Evolutionary conservation across 2,113 vertebrate species (phyloP).

Genomic region (Antennarius striatus): DNA sequence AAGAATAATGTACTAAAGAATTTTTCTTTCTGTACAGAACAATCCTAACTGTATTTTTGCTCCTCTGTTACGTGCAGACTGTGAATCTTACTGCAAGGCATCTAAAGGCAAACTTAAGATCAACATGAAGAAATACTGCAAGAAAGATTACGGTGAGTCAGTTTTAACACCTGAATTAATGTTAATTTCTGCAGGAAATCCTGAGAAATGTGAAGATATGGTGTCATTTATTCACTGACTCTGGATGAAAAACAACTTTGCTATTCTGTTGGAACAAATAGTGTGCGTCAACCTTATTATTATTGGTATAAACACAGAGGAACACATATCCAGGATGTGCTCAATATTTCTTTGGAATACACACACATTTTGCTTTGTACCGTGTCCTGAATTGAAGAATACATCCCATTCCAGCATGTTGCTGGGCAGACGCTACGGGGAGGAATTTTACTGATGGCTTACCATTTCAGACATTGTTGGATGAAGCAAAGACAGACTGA

Average conservation of each 20-base stretch:
- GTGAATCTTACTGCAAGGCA: slow-evolving; percentile 98
- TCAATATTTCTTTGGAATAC: background rate
- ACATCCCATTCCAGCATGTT: slow-evolving; percentile 9
- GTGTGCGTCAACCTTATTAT: background rate
- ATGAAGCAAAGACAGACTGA: too few species aligned
- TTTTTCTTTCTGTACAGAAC: too few species aligned
- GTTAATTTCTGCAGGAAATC: background rate
- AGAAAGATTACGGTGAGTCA: slow-evolving; percentile 98
- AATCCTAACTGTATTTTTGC: slow-evolving; percentile 14
- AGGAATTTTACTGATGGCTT: slow-evolving; percentile 67
- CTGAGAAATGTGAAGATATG: too few species aligned
- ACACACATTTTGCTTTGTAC: background rate
- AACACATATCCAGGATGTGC: background rate
- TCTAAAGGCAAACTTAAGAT: slow-evolving; percentile 98
- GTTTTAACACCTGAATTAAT: slow-evolving; percentile 30
- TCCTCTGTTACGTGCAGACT: slow-evolving; percentile 79
- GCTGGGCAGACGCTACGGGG: slow-evolving; percentile 24
- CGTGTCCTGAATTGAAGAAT: background rate
- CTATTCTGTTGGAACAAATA: background rate
- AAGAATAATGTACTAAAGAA: too few species aligned
- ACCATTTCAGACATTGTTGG: slow-evolving; percentile 11
- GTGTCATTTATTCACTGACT: background rate
- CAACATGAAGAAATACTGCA: slow-evolving; percentile 99
- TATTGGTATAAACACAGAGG: background rate
- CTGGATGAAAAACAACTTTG: background rate